A percentile compares a stretch with the other conserved stretches of the same genome.
phyloP scores from a whole-genome alignment of 2,797 vertebrate species.

The Lutjanus campechanus region DNA sequence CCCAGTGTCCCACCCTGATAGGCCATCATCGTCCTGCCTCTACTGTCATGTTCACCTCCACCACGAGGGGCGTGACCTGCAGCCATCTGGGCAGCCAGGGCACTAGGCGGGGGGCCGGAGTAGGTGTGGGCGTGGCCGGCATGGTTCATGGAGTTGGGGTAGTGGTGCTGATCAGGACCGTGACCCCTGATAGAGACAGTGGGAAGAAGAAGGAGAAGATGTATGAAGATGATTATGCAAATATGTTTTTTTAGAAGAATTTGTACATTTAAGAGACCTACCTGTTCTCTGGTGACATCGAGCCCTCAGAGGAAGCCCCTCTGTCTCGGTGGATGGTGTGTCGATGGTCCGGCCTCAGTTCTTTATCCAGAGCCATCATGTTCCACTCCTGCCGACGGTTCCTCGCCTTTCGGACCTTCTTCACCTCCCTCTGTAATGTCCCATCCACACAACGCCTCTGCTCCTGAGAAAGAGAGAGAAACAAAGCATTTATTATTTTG shows the following conservation, averaged over 20 bases:
- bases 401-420: conserved; percentile 98
- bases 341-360: conserved; percentile 97
- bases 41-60: conserved; percentile 89
- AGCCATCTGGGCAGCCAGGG: conserved; percentile 85
- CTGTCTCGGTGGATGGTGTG: conserved; percentile 94
- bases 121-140: conserved; percentile 89
- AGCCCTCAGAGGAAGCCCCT: conserved; percentile 95
- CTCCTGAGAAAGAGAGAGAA: conserved; percentile 85
- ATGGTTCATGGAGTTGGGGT: conserved; percentile 94
- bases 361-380: conserved; percentile 99
- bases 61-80: conserved; percentile 86
- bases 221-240: not conserved
- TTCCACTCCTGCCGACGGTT: conserved; percentile 99
- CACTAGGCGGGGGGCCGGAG: conserved; percentile 87
- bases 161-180: conserved; percentile 90
- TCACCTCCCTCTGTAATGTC: conserved; percentile 97
- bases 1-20: conserved; percentile 92
- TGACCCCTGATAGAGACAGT: conserved; percentile 87
- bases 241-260: not conserved
- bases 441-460: conserved; percentile 95
- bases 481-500: not conserved
- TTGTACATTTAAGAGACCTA: conserved; percentile 60
- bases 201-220: not conserved
- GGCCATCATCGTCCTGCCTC: conserved; percentile 86
- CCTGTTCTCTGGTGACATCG: conserved; percentile 98